These are phyloP conservation scores for Lasioglossum malachurum DNA, from an alignment of 2,888 invertebrate species.

Conservation along the genomic window DNA sequence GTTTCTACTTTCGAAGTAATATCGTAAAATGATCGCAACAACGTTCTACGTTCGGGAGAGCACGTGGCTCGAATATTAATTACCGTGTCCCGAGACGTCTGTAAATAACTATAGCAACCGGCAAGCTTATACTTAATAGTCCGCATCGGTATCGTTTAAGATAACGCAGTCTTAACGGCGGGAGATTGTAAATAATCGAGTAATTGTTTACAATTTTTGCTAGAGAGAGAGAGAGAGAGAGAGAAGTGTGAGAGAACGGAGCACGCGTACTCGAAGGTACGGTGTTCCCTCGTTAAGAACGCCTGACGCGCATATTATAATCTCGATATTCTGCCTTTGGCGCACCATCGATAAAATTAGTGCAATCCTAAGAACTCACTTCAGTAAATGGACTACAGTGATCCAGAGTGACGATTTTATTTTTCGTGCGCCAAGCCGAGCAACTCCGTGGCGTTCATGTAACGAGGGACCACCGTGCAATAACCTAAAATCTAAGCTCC, in stretches of 20 bases:
- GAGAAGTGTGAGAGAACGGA: slow-evolving; percentile 1
- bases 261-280: not conserved
- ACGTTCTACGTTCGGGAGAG: slow-evolving; percentile 38
- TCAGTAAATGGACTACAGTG: not conserved
- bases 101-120: slow-evolving; percentile 50
- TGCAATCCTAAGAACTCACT: not conserved
- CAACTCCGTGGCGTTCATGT: not conserved
- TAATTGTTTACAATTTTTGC: slow-evolving; percentile 5
- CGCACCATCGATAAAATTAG: not conserved
- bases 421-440: not conserved
- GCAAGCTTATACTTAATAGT: slow-evolving; percentile 53
- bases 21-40: slow-evolving; percentile 24
- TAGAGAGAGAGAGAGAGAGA: not conserved
- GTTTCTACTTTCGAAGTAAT: slow-evolving; percentile 57
- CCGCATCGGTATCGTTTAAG: slow-evolving; percentile 34
- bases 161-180: slow-evolving; percentile 17
- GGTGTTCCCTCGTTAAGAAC: not conserved
- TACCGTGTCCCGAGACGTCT: slow-evolving; percentile 22
- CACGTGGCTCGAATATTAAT: not conserved
- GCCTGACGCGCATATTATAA: too few species aligned
- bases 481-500: not conserved
- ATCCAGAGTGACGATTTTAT: not conserved
- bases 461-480: not conserved
- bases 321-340: not conserved
- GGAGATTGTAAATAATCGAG: slow-evolving; percentile 41